Evolutionary conservation across 2,888 invertebrate species (phyloP).

Genomic region (Halocaridina rubra): DNA sequence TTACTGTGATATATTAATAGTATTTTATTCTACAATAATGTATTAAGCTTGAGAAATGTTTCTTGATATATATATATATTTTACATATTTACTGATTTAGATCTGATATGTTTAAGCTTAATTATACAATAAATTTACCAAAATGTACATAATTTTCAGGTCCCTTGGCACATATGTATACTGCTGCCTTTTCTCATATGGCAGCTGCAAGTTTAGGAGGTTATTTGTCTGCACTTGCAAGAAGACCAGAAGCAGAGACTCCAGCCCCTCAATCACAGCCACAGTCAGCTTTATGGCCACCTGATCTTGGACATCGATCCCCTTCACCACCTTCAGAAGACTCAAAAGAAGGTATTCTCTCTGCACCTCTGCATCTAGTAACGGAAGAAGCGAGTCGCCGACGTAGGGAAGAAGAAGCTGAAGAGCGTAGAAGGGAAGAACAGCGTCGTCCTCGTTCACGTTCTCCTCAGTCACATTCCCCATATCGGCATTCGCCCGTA

Average conservation of each 20-base stretch:
- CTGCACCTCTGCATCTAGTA: slow-evolving; percentile 58
- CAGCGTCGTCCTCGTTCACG: slow-evolving; percentile 46
- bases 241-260: slow-evolving; percentile 37
- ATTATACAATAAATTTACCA: not conserved
- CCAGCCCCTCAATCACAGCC: slow-evolving; percentile 23
- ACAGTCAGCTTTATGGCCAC: slow-evolving; percentile 30
- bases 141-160: slow-evolving; percentile 11
- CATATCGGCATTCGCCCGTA: slow-evolving; percentile 45
- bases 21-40: not conserved
- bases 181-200: slow-evolving; percentile 53
- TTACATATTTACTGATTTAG: too few species aligned
- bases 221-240: slow-evolving; percentile 47
- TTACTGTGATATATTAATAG: too few species aligned
- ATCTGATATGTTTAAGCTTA: too few species aligned
- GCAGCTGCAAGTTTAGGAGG: slow-evolving; percentile 55
- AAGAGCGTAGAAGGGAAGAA: slow-evolving; percentile 55
- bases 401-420: slow-evolving; percentile 58
- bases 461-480: slow-evolving; percentile 61
- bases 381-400: slow-evolving; percentile 58
- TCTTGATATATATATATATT: too few species aligned
- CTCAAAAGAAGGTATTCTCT: slow-evolving; percentile 28
- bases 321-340: slow-evolving; percentile 60
- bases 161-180: slow-evolving; percentile 58
- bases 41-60: too few species aligned
- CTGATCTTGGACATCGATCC: slow-evolving; percentile 47